Conservation (phyloP, 2,113 vertebrate genomes). For the Alligator sinensis region DNA sequence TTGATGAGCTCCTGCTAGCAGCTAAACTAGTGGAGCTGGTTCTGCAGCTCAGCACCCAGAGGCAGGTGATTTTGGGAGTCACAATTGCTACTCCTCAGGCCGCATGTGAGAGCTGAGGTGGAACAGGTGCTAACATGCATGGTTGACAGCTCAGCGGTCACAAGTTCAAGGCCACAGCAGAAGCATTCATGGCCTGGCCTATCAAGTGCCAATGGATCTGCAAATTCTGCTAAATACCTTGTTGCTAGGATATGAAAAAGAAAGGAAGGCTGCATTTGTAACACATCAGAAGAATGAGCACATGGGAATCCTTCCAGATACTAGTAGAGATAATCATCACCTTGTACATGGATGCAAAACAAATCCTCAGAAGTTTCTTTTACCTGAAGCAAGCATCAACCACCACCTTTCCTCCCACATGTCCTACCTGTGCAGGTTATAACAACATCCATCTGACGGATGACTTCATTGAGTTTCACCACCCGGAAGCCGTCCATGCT, state of each 20-base stretch:
- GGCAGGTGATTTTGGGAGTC: neutral
- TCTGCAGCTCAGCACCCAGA: neutral
- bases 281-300: neutral
- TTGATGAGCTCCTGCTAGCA: neutral
- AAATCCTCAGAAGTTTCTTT: neutral
- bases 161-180: too few relatives aligned
- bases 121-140: too few relatives aligned
- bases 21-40: neutral
- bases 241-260: too few relatives aligned
- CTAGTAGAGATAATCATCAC: neutral
- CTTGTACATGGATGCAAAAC: neutral
- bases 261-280: neutral
- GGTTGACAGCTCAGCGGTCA: too few relatives aligned
- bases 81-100: neutral
- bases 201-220: neutral
- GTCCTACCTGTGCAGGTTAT: constrained; percentile 97
- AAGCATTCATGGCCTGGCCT: too few relatives aligned
- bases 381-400: neutral
- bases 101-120: neutral
- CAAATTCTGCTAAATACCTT: too few relatives aligned
- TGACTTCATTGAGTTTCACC: constrained; percentile 97
- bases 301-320: neutral
- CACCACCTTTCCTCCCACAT: neutral
- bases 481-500: constrained; percentile 99
- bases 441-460: constrained; percentile 96